Base-by-base conservation (phyloP, 64 coral and sea anemone species). In the Catalaphyllia jardinei region DNA sequence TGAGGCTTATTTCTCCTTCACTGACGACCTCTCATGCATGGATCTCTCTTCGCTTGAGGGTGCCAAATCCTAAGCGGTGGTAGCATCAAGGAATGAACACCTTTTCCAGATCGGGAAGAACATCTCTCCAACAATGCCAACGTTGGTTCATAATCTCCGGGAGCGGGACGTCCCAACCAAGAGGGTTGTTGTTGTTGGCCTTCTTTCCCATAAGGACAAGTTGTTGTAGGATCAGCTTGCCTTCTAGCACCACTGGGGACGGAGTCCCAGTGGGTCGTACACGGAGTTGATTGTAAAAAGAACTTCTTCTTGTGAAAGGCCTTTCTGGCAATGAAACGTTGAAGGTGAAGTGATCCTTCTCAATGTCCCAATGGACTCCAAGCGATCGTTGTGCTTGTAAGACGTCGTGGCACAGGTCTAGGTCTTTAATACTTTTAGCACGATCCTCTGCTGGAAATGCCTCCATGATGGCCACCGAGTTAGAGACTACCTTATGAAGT, bases 401-500 rank as follows among this genome's bases (percentile, higher is more conserved):
- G 0, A 35, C 52, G 52, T 91, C 89, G 20, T 24, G 30, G 7
- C 78, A 25, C 14, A 83, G 25, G 79, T 91, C 89, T 22, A 91
- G 54, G 19, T 67, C 67, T 14, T 55, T 46, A 19, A 91, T 19
- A 24, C 75, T 71, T 16, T 91, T 91, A 6, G 46, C 78, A 6
- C 35, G n/a, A 31, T 91, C 89, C 10, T 73, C 89, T 1, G 50
- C 42, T 4, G 89, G 89, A 10, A 91, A 42, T n/a, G 79, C 78
- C 31, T 91, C 67, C 78, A 91, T 84, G 8, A 91, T 79, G 12
- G 4, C 50, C 2, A 60, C 50, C 0, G 67, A 83, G 35, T 91
- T 91, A 2, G 79, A 91, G 33, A 91, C 79, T 4, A 91, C 89
- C 29, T 91, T 91, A 60, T 91, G 89, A 2, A 91, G 79, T 19